Evolutionary conservation across 2,888 invertebrate genomes (phyloP).

Genomic region (Sinhomidia bicolor): DNA sequence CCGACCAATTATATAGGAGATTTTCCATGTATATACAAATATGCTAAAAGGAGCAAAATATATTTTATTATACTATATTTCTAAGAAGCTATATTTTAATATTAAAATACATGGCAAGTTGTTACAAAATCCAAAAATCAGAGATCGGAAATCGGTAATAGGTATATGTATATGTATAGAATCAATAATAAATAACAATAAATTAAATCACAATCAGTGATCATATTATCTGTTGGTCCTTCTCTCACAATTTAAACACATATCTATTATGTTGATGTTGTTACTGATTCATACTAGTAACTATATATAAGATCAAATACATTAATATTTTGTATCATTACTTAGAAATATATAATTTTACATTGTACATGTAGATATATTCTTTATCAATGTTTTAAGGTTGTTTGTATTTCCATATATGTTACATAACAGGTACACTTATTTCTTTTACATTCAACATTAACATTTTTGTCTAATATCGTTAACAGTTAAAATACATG

Average conservation of each 20-base stretch:
- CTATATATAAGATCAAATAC: background rate
- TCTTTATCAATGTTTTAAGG: background rate
- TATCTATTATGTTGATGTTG: too few relatives aligned
- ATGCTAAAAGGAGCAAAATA: too few relatives aligned
- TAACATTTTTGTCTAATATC: too few relatives aligned
- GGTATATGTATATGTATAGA: too few relatives aligned
- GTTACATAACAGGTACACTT: background rate
- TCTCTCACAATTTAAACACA: background rate
- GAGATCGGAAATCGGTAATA: background rate
- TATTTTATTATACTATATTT: too few relatives aligned
- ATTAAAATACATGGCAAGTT: background rate
- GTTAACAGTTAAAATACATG: too few relatives aligned
- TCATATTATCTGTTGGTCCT: conserved; percentile 19
- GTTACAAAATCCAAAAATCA: background rate
- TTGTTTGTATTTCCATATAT: background rate
- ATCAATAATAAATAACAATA: too few relatives aligned
- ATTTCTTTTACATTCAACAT: background rate
- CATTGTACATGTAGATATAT: background rate
- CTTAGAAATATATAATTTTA: too few relatives aligned
- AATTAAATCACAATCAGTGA: background rate
- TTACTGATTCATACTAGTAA: background rate
- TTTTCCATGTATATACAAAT: too few relatives aligned
- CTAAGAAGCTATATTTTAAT: too few relatives aligned
- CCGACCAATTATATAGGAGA: too few relatives aligned
- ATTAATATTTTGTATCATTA: too few relatives aligned